These are phyloP conservation scores for Muscicapa adusta DNA, from an alignment of 2,113 vertebrate species.

Conservation along the genomic window DNA sequence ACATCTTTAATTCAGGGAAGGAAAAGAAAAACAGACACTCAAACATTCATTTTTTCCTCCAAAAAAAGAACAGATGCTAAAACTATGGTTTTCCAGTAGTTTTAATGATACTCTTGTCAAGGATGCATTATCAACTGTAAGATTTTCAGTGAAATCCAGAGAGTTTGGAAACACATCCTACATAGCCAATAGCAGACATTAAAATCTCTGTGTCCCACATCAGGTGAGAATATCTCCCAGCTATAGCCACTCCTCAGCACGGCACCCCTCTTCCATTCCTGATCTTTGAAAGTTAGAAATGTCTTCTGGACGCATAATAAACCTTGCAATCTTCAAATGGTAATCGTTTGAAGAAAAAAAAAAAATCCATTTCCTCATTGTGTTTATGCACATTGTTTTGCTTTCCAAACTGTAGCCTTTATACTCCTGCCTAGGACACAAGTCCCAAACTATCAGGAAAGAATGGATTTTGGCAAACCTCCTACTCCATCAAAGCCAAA, in stretches of 20 bases:
- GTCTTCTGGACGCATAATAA: background rate
- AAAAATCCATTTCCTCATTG: background rate
- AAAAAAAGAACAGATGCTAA: background rate
- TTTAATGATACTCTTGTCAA: background rate
- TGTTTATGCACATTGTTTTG: background rate
- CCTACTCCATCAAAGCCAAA: background rate
- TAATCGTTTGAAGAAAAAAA: background rate
- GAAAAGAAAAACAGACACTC: fast-evolving
- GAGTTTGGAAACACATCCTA: background rate
- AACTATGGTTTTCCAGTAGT: background rate
- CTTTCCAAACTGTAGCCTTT: background rate
- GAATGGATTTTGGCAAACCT: background rate
- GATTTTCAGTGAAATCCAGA: background rate
- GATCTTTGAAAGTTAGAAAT: background rate
- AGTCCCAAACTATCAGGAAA: background rate
- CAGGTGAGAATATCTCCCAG: background rate
- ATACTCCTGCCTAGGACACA: background rate
- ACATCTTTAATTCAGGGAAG: background rate
- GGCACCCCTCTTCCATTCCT: background rate
- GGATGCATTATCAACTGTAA: background rate
- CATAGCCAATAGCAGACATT: background rate
- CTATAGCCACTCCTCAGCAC: background rate
- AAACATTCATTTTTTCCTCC: background rate
- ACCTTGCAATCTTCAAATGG: background rate
- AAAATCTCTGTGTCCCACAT: background rate